These are phyloP conservation scores for Cataglyphis albicans DNA, from an alignment of 2,888 invertebrate species.

Conservation along the genomic window DNA sequence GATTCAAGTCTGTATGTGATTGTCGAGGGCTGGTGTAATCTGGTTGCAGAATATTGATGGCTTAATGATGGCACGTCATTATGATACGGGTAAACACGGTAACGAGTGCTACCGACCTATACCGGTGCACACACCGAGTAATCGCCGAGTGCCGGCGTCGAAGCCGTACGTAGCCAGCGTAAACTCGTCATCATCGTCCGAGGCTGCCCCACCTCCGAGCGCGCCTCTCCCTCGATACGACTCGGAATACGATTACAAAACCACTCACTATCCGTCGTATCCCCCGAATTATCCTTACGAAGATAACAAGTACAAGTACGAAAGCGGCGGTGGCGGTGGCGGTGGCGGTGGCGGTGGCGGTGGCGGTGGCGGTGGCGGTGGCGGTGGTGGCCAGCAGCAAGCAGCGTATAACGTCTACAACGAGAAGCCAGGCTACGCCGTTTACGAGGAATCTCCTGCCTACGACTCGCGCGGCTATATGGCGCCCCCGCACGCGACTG, in stretches of 20 bases:
- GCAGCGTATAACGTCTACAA: constrained; percentile 73
- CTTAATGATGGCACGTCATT: constrained; percentile 86
- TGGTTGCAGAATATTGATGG: constrained; percentile 86
- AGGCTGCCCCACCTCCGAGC: constrained; percentile 59
- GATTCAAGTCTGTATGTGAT: constrained; percentile 81
- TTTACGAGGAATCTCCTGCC: constrained; percentile 75
- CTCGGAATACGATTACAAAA: constrained; percentile 84
- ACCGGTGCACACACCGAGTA: constrained; percentile 84
- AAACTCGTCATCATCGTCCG: constrained; percentile 76
- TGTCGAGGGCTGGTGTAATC: constrained; percentile 85
- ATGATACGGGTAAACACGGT: constrained; percentile 84
- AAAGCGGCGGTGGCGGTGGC: constrained; percentile 30
- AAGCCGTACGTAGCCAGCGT: constrained; percentile 79
- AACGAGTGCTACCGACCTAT: constrained; percentile 85
- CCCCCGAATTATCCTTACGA: constrained; percentile 85
- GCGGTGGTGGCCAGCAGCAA: constrained; percentile 69
- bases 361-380: constrained; percentile 55
- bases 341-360: background rate
- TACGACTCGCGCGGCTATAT: constrained; percentile 78
- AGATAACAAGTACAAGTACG: constrained; percentile 83
- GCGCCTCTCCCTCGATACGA: constrained; percentile 79
- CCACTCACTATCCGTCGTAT: constrained; percentile 85
- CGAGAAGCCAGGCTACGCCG: constrained; percentile 75
- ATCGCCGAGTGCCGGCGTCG: constrained; percentile 81
- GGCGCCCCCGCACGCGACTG: constrained; percentile 62